Base-by-base conservation (phyloP, 2,113 vertebrate species). In the Pygoscelis antarcticus region DNA sequence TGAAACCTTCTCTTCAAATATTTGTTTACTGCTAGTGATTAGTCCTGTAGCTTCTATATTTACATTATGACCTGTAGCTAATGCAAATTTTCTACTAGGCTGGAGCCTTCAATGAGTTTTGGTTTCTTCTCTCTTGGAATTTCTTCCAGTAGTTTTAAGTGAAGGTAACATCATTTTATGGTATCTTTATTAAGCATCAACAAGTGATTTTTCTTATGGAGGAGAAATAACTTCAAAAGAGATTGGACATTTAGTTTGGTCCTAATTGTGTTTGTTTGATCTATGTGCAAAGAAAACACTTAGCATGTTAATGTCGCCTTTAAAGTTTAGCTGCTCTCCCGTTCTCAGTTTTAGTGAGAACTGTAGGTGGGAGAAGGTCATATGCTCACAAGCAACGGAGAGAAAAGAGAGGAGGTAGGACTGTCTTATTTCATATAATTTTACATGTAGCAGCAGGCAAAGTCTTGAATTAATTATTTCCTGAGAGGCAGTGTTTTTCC, bases 1-100 rank as follows among this genome's bases (percentile, higher is more conserved):
- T 91, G 65, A 92, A 92, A 78, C 22, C 44, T 77, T 83, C 15
- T 96, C 44, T 94, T 93, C 77, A 95, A 97, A 89, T 96, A 92
- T 93, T 96, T 95, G 80, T 93, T 95, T 93, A 81, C 76, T 84
- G 44, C 30, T 61, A 79, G 44, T 82, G 66, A 79, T 95, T 94
- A 93, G 71, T 93, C 65, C 69, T 92, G 49, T 83, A 87, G 52
- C 61, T 79, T 87, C 30, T 83, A 40, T 79, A 79, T 75, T 87
- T 90, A 84, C 64, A 54, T 70, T 76, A 84, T 83, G 70, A 64
- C 40, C 65, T 0, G 0, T 93, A 91, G 51, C 69, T 90, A 93
- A 94, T 77, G 60, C 29, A 87, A 46, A 83, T 95, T 95, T 97
- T 91, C 75, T 88, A 16, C 46, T 46, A 60, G 61, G 29, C 57